These are phyloP conservation scores for Dryobotodes eremita DNA, from an alignment of 2,888 invertebrate species.

Conservation along the genomic window DNA sequence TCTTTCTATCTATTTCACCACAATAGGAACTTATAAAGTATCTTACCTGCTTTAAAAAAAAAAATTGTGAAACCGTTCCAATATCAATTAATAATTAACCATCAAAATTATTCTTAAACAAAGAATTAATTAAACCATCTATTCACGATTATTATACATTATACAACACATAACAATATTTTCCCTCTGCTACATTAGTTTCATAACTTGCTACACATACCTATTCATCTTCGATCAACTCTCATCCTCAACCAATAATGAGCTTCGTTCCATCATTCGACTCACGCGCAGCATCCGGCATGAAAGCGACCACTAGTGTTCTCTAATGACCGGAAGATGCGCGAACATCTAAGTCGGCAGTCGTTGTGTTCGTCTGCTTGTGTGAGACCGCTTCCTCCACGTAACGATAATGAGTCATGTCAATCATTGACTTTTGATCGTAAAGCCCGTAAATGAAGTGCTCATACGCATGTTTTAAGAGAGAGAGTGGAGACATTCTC, in stretches of 20 bases:
- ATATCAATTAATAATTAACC: not conserved
- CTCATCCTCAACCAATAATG: slow-evolving; percentile 50
- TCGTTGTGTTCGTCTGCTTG: slow-evolving; percentile 53
- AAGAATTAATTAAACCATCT: not conserved
- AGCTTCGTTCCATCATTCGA: slow-evolving; percentile 55
- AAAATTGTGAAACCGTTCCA: not conserved
- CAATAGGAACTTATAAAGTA: no score
- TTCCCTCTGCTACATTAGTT: not conserved
- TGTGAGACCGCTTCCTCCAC: slow-evolving; percentile 62
- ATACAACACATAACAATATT: not conserved
- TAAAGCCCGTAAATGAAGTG: slow-evolving; percentile 5
- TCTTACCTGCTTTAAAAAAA: not conserved
- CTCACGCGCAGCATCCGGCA: slow-evolving; percentile 59
- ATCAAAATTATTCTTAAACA: not conserved
- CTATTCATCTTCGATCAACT: slow-evolving; percentile 8
- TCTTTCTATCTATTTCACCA: no score
- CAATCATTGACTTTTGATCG: slow-evolving; percentile 52
- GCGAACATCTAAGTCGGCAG: slow-evolving; percentile 58
- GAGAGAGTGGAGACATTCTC: not conserved
- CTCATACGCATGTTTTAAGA: not conserved
- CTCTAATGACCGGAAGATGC: slow-evolving; percentile 69
- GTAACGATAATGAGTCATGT: slow-evolving; percentile 65
- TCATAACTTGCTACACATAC: slow-evolving; percentile 25
- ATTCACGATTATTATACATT: not conserved
- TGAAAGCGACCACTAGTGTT: slow-evolving; percentile 48